Base-by-base conservation (phyloP, 2,113 vertebrate species). In the Centropristis striata region DNA sequence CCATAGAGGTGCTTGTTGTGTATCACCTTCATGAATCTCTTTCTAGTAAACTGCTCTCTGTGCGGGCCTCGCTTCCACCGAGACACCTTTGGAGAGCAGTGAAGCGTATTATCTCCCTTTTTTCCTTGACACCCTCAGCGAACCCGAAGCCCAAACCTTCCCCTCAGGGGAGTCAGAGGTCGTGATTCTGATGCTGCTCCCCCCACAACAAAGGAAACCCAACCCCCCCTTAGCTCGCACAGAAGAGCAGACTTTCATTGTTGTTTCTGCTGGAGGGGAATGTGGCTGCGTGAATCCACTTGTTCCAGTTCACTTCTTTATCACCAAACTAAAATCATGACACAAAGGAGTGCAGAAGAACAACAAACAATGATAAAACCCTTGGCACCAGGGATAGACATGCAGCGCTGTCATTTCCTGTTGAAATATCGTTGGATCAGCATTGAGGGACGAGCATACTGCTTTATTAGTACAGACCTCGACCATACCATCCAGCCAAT, bases 141-240 rank as follows among this genome's bases (percentile, higher is more conserved):
- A 84, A 83, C 76, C 76, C 37, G 18, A 27, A 81, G 75, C 63
- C 50, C 42, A 42, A 74, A 69, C 49, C 27, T 59, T 76, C 69
- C 80, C 85, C 83, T 65, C 4, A 0, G 80, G 83, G 83, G 44
- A 66, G 71, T 60, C 69, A 74, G 55, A 74, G 80, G 75, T 88
- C 83, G 2, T 20, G 42, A 36, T 65, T 80, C 42, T 59, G 75
- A 86, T 57, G 59, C 71, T 64, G 53, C 60, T 66, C 59, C 75
- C 51, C 36, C 71, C 73, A 78, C 78, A 89, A 91, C 78, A 88
- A 89, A 88, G 75, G 50, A 50, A 82, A 61, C 53, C 80, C 85
- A 58, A n/a, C n/a, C 67, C 74, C 76, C 71, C 67, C 41, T 15
- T 32, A 49, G 41, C 60, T 60, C n/a, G 44, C 32, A 59, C n/a